phyloP scores from a whole-genome alignment of 1,140 invertebrate species.

The Habropoda laboriosa region DNA sequence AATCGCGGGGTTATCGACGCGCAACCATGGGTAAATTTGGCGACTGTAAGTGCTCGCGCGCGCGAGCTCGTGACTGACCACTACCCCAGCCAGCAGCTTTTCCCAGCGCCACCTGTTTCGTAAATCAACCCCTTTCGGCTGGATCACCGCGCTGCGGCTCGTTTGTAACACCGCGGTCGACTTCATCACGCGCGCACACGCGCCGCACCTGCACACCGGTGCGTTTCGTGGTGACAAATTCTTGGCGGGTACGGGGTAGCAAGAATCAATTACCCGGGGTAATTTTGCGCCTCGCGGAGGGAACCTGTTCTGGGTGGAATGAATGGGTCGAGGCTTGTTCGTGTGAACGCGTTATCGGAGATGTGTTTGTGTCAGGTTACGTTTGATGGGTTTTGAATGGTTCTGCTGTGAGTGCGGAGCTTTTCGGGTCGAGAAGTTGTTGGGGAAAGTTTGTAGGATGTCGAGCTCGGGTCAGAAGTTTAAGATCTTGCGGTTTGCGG shows the following conservation, averaged over 20 bases:
- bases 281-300: not conserved
- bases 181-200: constrained; percentile 21
- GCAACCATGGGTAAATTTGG: no score
- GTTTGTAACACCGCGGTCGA: constrained; percentile 34
- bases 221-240: constrained; percentile 24
- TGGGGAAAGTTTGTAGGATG: not conserved
- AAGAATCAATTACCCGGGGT: not conserved
- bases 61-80: no score
- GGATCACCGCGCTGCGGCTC: constrained; percentile 25
- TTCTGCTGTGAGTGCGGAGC: not conserved
- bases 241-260: not conserved
- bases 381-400: not conserved
- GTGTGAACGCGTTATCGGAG: not conserved
- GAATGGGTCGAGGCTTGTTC: not conserved
- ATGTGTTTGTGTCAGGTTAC: not conserved
- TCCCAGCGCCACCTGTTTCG: constrained; percentile 41
- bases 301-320: not conserved
- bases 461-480: no score
- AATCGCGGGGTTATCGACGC: no score
- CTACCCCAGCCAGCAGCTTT: no score
- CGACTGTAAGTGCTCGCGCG: no score
- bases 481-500: no score
- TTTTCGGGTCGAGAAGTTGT: no score
- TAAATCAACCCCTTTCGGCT: constrained; percentile 46
- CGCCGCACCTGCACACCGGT: constrained; percentile 8